These are phyloP conservation scores for Aplysia californica DNA, from an alignment of 1,140 invertebrate species.

Conservation along the genomic window DNA sequence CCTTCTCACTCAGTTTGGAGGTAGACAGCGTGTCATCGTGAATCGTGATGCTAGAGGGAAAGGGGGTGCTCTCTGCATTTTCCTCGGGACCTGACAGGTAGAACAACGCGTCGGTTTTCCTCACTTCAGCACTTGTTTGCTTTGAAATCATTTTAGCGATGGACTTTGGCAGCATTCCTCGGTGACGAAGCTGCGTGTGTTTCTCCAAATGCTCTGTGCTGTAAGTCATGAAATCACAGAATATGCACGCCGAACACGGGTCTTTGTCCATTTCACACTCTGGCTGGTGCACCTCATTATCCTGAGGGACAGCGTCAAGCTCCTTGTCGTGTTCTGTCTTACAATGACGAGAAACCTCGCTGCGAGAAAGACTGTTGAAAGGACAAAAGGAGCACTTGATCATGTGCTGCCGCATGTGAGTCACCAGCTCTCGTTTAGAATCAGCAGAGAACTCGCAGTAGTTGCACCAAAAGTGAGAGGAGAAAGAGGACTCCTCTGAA, in stretches of 20 bases:
- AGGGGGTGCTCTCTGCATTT: too few species aligned
- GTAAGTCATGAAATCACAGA: slow-evolving; percentile 25
- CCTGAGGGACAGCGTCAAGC: not conserved
- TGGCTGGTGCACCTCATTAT: not conserved
- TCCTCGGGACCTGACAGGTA: not conserved
- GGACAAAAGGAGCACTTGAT: slow-evolving; percentile 21
- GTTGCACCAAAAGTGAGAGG: slow-evolving; percentile 18
- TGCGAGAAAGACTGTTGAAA: slow-evolving; percentile 16
- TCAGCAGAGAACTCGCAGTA: slow-evolving; percentile 24
- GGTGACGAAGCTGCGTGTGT: slow-evolving; percentile 16
- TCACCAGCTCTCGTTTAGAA: not conserved
- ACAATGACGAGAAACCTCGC: slow-evolving; percentile 11
- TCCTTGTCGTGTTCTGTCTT: slow-evolving; percentile 22
- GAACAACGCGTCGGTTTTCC: slow-evolving; percentile 14
- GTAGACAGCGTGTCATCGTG: too few species aligned
- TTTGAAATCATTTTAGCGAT: slow-evolving; percentile 25
- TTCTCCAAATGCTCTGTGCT: slow-evolving; percentile 24
- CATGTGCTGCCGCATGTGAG: slow-evolving; percentile 26
- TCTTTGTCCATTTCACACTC: slow-evolving; percentile 29
- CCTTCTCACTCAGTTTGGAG: too few species aligned
- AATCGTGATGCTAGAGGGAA: too few species aligned
- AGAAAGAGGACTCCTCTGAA: too few species aligned
- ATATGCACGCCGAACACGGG: slow-evolving; percentile 25
- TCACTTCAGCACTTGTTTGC: not conserved
- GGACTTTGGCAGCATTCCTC: slow-evolving; percentile 20